A percentile compares a stretch with the other conserved stretches of the same genome.
phyloP scores from a whole-genome alignment of 2,888 invertebrate species.

The Napeogenes sylphis region DNA sequence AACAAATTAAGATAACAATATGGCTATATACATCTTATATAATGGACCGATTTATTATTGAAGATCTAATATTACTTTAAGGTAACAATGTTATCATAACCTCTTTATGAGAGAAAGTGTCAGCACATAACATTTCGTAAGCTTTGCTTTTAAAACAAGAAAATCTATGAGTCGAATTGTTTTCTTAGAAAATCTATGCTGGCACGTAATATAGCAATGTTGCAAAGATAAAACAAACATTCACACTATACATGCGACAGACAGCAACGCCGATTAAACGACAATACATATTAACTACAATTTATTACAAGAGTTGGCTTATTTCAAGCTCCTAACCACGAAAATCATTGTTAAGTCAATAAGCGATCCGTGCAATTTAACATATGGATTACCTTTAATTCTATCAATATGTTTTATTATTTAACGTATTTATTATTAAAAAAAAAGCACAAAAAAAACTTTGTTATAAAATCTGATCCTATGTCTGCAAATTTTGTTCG shows the following conservation, averaged over 20 bases:
- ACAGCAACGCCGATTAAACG: not conserved
- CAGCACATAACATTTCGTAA: slow-evolving; percentile 61
- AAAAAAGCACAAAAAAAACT: no score
- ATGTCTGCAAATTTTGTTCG: no score
- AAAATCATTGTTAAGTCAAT: no score
- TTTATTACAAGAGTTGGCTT: no score
- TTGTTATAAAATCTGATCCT: no score
- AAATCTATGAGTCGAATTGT: slow-evolving; percentile 38
- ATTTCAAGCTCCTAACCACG: no score
- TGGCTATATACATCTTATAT: not conserved
- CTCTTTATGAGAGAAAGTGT: slow-evolving; percentile 72
- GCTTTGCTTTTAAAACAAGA: slow-evolving; percentile 54
- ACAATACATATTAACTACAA: no score
- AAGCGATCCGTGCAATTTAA: no score
- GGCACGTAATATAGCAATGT: slow-evolving; percentile 5
- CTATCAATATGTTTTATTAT: no score
- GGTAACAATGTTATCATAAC: slow-evolving; percentile 69
- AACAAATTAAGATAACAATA: not conserved
- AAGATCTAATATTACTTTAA: slow-evolving; percentile 9
- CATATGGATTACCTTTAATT: no score
- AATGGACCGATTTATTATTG: not conserved
- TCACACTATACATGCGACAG: not conserved
- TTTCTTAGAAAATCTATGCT: slow-evolving; percentile 22
- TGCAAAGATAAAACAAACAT: slow-evolving; percentile 1
- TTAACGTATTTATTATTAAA: no score